Base-by-base conservation (phyloP, 1,140 invertebrate genomes). In the Drosophila parvula region DNA sequence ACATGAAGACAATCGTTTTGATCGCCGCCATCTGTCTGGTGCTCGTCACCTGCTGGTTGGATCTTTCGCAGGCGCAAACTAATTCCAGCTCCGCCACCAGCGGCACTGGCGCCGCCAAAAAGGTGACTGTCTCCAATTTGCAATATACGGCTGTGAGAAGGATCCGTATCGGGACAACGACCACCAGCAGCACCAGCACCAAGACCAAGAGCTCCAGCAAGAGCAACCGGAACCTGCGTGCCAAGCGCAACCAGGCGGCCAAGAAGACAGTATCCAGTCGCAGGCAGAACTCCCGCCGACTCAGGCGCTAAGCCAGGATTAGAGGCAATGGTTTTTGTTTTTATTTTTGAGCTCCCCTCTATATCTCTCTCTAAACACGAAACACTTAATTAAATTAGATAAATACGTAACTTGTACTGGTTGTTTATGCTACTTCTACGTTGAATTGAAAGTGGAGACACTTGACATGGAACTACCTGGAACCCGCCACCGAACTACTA, bases 401-500 rank as follows among this genome's bases (percentile, higher is more conserved):
- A 70, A 74, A 78, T 78, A 74, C 70, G 47, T 64, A 86, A 71
- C 14, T 88, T 86, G 73, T 83, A 86, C 77, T 71, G 45, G 53
- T 68, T 74, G 44, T 62, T 45, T 78, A 65, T 45, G 44, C 56
- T 70, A 76, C 34, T 38, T 3, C 56, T 70, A 76, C 28, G 41
- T 67, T 77, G 40, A 77, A 64, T 80, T 67, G 57, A 84, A 67
- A 53, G 59, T 71, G 43, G 68, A 71, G 34, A 71, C 68, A 71
- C 36, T 67, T 51, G 58, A 28, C n/a, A 61, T 62, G 57, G 62
- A 74, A 79, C 74, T 73, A 59, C 65, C 18, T 58, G 71, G 74
- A 69, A 62, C 84, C 84, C 84, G 74, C 80, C 84, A 88, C 84
- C 84, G 65, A 64, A 78, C 84, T 89, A 88, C 78, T 62, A 88